Evolutionary conservation across 2,888 invertebrate genomes (phyloP).

Genomic region (Ypsolopha scabrella): DNA sequence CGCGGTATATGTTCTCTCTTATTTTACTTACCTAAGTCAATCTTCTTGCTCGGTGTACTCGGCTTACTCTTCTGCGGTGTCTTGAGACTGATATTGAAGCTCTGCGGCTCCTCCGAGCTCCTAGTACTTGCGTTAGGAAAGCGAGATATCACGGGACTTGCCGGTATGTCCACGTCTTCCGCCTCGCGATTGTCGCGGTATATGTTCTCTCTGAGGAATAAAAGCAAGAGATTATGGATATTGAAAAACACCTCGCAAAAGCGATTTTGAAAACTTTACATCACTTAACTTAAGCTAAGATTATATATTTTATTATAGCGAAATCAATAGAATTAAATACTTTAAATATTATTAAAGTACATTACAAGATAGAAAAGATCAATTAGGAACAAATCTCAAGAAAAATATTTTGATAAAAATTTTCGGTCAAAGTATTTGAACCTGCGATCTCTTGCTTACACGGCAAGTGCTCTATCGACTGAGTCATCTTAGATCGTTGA

Average conservation of each 20-base stretch:
- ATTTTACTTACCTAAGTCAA: conserved; percentile 61
- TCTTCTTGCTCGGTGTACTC: conserved; percentile 55
- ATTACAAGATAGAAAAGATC: too few species aligned
- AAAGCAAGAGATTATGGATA: not conserved
- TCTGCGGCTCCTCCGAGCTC: conserved; percentile 16
- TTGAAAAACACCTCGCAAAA: too few species aligned
- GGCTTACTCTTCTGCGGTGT: conserved; percentile 32
- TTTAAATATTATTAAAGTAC: not conserved
- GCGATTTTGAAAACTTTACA: too few species aligned
- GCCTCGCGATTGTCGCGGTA: conserved; percentile 49
- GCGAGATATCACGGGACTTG: conserved; percentile 9
- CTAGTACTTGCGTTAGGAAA: conserved; percentile 1
- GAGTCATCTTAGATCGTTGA: too few species aligned
- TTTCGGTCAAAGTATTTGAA: too few species aligned
- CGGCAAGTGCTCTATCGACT: too few species aligned
- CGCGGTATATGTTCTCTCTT: conserved; percentile 69
- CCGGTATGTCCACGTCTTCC: not conserved
- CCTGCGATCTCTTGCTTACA: too few species aligned
- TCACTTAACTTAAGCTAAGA: too few species aligned
- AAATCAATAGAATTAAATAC: too few species aligned
- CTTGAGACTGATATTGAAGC: conserved; percentile 43
- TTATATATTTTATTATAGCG: too few species aligned
- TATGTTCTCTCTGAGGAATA: conserved; percentile 52
- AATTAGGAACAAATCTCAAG: too few species aligned
- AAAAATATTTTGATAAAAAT: too few species aligned